phyloP scores from a whole-genome alignment of 2,113 vertebrate species.

The Cacatua alba region DNA sequence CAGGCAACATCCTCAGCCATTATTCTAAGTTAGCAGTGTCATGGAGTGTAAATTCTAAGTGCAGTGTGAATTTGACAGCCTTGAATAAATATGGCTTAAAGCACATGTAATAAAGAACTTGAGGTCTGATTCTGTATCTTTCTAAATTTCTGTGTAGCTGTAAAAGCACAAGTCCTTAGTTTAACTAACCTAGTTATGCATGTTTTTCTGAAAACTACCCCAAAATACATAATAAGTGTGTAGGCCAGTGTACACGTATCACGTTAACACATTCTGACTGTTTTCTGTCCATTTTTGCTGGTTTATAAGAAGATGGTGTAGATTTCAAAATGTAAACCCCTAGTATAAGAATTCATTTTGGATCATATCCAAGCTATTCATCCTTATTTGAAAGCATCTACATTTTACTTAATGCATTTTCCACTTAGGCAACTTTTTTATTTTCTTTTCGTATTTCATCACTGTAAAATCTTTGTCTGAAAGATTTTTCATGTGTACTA shows the following conservation, averaged over 20 bases:
- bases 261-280: accelerated
- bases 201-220: not conserved
- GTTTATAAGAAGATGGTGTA: not conserved
- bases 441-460: not conserved
- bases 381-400: not conserved
- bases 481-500: not conserved
- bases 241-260: not conserved
- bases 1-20: not conserved
- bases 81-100: not conserved
- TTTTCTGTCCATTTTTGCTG: not conserved
- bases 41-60: not conserved
- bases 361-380: not conserved
- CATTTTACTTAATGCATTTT: not conserved
- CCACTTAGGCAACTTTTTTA: not conserved
- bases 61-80: not conserved
- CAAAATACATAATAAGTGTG: not conserved
- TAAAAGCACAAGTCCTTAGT: not conserved
- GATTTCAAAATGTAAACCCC: not conserved
- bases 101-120: not conserved
- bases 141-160: not conserved
- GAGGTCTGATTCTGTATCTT: not conserved
- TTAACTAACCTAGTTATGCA: not conserved
- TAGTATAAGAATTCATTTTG: not conserved
- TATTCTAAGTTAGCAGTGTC: not conserved
- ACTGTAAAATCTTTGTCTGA: not conserved